These are phyloP conservation scores for Aurelia coerulea DNA, from an alignment of 30 jellyfish, hydroid and myxozoan species.

Conservation along the genomic window DNA sequence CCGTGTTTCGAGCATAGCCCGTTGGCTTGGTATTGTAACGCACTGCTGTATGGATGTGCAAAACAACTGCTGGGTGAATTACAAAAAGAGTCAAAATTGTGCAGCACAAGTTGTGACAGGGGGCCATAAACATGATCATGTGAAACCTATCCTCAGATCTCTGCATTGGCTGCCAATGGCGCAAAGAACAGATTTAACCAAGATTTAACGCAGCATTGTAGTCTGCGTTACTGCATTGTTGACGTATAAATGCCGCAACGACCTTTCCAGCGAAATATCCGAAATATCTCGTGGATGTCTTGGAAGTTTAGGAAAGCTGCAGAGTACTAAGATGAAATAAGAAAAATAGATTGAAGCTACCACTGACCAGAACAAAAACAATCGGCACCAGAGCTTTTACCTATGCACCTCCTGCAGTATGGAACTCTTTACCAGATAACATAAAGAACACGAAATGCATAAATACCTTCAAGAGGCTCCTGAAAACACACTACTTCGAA, in stretches of 20 bases:
- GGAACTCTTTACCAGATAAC: background rate
- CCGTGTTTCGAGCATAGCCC: no score
- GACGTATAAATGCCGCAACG: constrained; percentile 27
- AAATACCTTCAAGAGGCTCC: constrained; percentile 26
- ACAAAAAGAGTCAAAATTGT: no score
- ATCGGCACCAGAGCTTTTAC: background rate
- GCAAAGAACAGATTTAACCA: background rate
- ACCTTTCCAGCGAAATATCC: no score
- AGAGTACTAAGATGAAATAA: no score
- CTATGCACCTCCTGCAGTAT: constrained; percentile 1
- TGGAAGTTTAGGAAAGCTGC: no score
- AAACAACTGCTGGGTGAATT: no score
- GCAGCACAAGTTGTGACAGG: background rate
- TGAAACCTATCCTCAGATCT: background rate
- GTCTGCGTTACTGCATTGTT: background rate
- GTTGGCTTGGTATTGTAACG: no score
- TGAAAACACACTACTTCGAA: background rate
- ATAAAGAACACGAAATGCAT: constrained; percentile 5
- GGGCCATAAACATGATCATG: background rate
- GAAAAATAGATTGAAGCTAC: no score
- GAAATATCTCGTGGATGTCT: no score
- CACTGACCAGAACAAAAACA: no score
- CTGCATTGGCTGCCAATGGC: constrained; percentile 1
- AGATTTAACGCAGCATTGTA: no score
- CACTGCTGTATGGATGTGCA: no score